These are phyloP conservation scores for Heliconius erato DNA, from an alignment of 2,888 invertebrate genomes.

Conservation along the genomic window DNA sequence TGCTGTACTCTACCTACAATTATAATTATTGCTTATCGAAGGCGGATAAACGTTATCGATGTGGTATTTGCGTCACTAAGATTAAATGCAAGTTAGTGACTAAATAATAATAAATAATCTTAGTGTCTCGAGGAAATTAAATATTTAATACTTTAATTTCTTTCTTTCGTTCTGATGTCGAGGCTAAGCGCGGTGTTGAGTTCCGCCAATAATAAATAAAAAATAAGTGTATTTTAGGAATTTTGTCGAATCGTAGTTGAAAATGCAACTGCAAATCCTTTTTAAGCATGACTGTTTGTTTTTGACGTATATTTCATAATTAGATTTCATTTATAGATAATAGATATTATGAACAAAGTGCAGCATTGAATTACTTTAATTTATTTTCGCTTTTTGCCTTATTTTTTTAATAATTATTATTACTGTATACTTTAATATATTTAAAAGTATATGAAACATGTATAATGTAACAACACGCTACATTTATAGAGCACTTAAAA, in stretches of 20 bases:
- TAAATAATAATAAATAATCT: slow-evolving; percentile 15
- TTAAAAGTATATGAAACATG: too few relatives aligned
- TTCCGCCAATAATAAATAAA: too few relatives aligned
- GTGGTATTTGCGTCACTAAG: slow-evolving; percentile 29
- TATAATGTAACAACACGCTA: neutral
- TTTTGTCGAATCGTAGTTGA: too few relatives aligned
- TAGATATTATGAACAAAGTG: neutral
- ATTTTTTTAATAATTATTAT: too few relatives aligned
- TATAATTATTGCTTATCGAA: slow-evolving; percentile 19
- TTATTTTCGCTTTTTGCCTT: neutral
- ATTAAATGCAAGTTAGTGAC: neutral
- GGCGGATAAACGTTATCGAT: slow-evolving; percentile 31
- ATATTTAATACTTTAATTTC: too few relatives aligned
- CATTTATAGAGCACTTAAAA: neutral
- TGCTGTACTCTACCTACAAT: slow-evolving; percentile 3
- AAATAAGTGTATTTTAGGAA: too few relatives aligned
- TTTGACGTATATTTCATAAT: too few relatives aligned
- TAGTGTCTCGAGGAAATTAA: too few relatives aligned
- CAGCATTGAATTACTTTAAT: neutral
- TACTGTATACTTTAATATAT: too few relatives aligned
- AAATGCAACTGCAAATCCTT: neutral
- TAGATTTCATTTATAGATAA: neutral
- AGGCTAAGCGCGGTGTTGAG: too few relatives aligned
- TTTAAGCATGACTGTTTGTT: neutral
- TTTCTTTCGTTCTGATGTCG: too few relatives aligned